phyloP scores from a whole-genome alignment of 2,888 invertebrate genomes.

The Rhyacophila evoluta region DNA sequence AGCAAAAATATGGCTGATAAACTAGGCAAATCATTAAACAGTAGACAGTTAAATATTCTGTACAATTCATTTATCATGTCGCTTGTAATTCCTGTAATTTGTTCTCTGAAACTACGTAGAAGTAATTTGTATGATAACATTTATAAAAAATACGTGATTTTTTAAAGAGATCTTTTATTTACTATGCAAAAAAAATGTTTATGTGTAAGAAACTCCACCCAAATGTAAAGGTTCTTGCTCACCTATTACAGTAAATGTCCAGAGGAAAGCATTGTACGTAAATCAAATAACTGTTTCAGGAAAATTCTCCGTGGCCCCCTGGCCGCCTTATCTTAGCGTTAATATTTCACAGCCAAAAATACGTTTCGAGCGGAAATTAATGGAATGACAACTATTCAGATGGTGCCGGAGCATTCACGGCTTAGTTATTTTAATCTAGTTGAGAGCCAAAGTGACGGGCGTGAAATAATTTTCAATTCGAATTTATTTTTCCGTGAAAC shows the following conservation, averaged over 20 bases:
- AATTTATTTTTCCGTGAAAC: constrained; percentile 32
- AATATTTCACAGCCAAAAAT: constrained; percentile 42
- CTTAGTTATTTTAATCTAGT: constrained; percentile 39
- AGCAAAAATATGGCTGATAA: too few species aligned
- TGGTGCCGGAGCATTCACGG: not conserved
- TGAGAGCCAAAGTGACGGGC: constrained; percentile 33
- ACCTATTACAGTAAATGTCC: constrained; percentile 1
- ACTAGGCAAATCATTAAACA: too few species aligned
- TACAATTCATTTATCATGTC: too few species aligned
- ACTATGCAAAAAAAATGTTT: too few species aligned
- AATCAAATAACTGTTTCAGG: constrained; percentile 11
- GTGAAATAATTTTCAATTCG: constrained; percentile 39
- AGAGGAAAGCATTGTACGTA: constrained; percentile 30
- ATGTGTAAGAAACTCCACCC: not conserved
- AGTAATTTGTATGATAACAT: too few species aligned
- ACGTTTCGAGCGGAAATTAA: constrained; percentile 40
- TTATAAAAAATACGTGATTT: too few species aligned
- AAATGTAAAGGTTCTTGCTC: not conserved
- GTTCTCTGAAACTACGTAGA: too few species aligned
- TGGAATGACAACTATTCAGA: constrained; percentile 34
- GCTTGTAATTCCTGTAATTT: too few species aligned
- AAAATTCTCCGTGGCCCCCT: not conserved
- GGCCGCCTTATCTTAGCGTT: constrained; percentile 27
- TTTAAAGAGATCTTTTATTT: too few species aligned
- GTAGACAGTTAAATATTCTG: too few species aligned